Base-by-base conservation (phyloP, 2,113 vertebrate species). In the Syrrhaptes paradoxus region DNA sequence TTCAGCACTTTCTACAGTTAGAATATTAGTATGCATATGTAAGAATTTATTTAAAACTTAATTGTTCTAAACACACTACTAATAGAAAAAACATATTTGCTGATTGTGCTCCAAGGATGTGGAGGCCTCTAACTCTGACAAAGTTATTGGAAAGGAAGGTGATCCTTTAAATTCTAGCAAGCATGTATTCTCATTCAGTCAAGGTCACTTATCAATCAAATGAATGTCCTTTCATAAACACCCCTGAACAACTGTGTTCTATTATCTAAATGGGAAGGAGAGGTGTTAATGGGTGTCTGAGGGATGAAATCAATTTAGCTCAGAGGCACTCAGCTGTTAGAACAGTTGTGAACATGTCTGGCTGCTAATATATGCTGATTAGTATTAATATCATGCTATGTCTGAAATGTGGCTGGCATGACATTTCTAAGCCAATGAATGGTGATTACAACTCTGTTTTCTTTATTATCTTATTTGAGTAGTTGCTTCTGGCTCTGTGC, bases 141-240 rank as follows among this genome's bases (percentile, higher is more conserved):
- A 85, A 31, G 65, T 90, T 92, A 89, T 75, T 84, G 78, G 66
- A 87, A 84, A 72, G 19, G 34, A 83, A 96, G 54, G 46, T 65
- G 55, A 92, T 91, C 5, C 13, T 91, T 97, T 95, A 93, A 87
- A 95, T 95, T 88, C 71, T 78, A 86, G 78, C 83, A 83, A 83
- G 48, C 29, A 65, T 57, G 59, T 57, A 93, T 83, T 79, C 48
- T 94, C 90, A 77, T 76, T 95, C 78, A 94, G 67, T 82, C 94
- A 97, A 97, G 96, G 97, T 97, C 95, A 97, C 81, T 86, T 91
- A 95, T 92, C 97, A 98, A 97, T 98, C 96, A 97, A 97, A 97
- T 67, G 48, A 87, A 95, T 94, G 95, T 85, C 85, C 88, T 95
- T 97, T 97, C 82, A 89, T 89, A 97, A 97, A 97, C 79, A 96